Evolutionary conservation across 2,888 invertebrate species (phyloP), one percentile per base, ranked within the genome.

Genomic region (Gymnoscelis rufifasciata): DNA sequence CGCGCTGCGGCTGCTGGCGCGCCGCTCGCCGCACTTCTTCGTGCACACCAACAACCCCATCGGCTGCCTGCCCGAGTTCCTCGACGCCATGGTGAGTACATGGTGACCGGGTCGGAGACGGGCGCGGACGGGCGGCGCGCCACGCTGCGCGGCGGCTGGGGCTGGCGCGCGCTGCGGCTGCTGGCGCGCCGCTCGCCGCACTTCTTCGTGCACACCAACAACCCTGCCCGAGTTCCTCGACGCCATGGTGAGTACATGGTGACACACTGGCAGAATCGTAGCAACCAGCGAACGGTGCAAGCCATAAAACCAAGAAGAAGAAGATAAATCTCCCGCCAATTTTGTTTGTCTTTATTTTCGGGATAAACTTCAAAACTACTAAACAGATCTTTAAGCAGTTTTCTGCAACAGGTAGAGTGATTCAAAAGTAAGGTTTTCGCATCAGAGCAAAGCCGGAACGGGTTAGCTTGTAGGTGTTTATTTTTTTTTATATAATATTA

Each of bases 141-240:
- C 27, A 83, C 89, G 39, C 91, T 92, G 57, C 93, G 96, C 71
- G 93, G 94, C 4, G 95, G 95, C 42, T 98, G 95, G 87, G 96
- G 96, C 33, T 99, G 98, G 98, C 92, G 97, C 62, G 97, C 97
- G 0, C 83, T 98, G 52, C 90, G 98, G 26, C 86, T 99, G 46
- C 82, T 98, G 37, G 96, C 97, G 0, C 90, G 95, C 1, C 91
- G 96, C 45, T 96, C 96, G 57, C 96, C 97, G 0, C 95, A 97
- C 78, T 98, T 98, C 82, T 96, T 96, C 70, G 94, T 95, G 2
- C 94, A 95, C 71, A 94, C 92, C 64, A 95, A 95, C 77, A 93
- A 94, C 60, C 95, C 89, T 97, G 55, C 93, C 96, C 0, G 94
- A 95, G 57, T 98, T 97, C 74, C 89, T 98, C 30, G 96, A 97